Evolutionary conservation across 2,113 vertebrate species (phyloP).

Genomic region (Thunnus thynnus): DNA sequence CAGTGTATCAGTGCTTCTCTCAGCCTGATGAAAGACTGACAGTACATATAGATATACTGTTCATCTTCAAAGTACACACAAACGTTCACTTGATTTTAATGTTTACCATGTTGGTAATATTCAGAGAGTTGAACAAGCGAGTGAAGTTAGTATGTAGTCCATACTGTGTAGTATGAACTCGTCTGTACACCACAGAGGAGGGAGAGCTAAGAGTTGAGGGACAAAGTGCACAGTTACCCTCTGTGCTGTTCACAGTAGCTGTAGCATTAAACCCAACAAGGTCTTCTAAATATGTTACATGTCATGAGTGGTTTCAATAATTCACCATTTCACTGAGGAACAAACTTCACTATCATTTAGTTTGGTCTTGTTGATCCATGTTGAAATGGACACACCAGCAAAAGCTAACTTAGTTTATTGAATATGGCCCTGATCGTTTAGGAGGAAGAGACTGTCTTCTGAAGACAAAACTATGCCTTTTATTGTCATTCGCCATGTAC

Average conservation of each 20-base stretch:
- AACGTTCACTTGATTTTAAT: constrained; percentile 23
- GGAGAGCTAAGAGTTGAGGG: neutral
- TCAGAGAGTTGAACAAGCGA: constrained; percentile 3
- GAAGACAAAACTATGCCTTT: constrained; percentile 46
- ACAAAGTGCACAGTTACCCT: constrained; percentile 8
- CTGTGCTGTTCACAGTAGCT: constrained; percentile 10
- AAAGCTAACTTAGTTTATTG: neutral
- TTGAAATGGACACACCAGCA: constrained; percentile 27
- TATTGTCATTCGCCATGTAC: constrained; percentile 16
- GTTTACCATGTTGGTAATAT: constrained; percentile 58
- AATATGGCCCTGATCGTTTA: neutral
- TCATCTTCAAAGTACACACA: constrained; percentile 24
- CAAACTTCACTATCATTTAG: neutral
- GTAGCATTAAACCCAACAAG: neutral
- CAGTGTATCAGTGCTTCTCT: neutral
- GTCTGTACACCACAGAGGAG: neutral
- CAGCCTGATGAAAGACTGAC: neutral
- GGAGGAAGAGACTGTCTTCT: neutral
- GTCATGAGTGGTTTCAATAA: constrained; percentile 3
- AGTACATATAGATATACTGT: neutral
- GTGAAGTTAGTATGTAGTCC: neutral
- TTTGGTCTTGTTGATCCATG: neutral
- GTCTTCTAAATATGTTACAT: too few species aligned
- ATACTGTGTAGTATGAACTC: neutral
- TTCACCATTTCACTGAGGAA: constrained; percentile 12